Conservation (phyloP, 2,797 vertebrate species). For the Fringilla coelebs region DNA sequence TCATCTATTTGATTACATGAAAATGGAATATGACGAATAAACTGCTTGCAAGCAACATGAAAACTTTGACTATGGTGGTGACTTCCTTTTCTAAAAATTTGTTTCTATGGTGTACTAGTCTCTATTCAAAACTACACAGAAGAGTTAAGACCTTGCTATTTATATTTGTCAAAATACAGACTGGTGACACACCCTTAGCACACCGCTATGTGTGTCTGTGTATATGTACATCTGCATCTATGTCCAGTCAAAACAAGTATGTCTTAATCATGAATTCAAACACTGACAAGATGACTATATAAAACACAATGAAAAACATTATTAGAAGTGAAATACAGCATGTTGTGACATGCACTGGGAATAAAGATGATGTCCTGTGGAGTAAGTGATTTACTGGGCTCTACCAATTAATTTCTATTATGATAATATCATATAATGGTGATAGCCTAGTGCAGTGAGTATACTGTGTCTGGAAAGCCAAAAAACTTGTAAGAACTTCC, state of each 20-base stretch:
- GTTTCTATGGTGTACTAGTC: background rate
- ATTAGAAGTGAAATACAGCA: background rate
- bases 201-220: background rate
- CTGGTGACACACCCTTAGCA: background rate
- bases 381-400: background rate
- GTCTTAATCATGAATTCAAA: background rate
- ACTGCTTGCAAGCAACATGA: background rate
- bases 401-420: background rate
- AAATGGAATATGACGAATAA: background rate
- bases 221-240: background rate
- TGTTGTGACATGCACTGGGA: background rate
- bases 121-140: background rate
- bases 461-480: background rate
- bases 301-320: background rate
- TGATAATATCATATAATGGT: background rate
- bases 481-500: background rate
- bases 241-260: background rate
- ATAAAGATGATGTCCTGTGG: background rate
- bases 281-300: background rate
- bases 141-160: background rate
- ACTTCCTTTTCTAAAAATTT: background rate
- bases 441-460: background rate
- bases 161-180: background rate
- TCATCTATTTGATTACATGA: background rate
- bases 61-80: background rate